Conservation (phyloP, 37 sponge, comb jelly and placozoan genomes). For the Chondrosia reniformis region DNA sequence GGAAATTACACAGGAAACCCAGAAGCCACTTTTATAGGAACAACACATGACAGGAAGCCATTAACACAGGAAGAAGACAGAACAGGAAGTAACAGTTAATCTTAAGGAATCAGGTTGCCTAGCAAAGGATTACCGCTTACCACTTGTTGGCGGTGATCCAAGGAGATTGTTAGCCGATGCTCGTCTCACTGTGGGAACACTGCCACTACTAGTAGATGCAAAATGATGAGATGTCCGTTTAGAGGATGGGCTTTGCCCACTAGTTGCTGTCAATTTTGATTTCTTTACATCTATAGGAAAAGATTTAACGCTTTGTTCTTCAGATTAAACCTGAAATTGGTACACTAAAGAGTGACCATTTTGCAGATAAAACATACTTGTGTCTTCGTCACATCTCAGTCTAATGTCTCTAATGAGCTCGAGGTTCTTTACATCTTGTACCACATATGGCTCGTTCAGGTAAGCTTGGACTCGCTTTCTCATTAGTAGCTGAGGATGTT, state of each 20-base stretch:
- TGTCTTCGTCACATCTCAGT: constrained; percentile 20
- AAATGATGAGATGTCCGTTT: not conserved
- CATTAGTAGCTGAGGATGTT: constrained; percentile 33
- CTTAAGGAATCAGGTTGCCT: no score
- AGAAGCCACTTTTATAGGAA: no score
- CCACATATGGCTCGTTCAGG: constrained; percentile 5
- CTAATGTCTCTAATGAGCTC: not conserved
- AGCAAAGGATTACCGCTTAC: no score
- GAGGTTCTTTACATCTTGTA: constrained; percentile 21
- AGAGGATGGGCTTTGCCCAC: not conserved
- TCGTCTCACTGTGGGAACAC: constrained; percentile 9
- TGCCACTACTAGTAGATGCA: not conserved
- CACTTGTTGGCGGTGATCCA: no score
- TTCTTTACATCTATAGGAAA: not conserved
- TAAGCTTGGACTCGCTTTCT: constrained; percentile 17
- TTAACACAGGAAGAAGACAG: no score
- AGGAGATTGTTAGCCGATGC: constrained; percentile 5
- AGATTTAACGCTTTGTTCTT: no score
- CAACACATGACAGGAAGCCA: no score
- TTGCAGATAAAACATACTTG: no score
- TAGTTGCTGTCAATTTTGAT: not conserved
- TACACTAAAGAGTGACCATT: no score
- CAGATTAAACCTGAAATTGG: no score
- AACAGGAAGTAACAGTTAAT: no score
- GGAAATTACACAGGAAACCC: no score